Percentiles rank a stretch among this genome's conserved stretches.
Conservation (phyloP, 2,113 vertebrate species). For the Burhinus bistriatus region DNA sequence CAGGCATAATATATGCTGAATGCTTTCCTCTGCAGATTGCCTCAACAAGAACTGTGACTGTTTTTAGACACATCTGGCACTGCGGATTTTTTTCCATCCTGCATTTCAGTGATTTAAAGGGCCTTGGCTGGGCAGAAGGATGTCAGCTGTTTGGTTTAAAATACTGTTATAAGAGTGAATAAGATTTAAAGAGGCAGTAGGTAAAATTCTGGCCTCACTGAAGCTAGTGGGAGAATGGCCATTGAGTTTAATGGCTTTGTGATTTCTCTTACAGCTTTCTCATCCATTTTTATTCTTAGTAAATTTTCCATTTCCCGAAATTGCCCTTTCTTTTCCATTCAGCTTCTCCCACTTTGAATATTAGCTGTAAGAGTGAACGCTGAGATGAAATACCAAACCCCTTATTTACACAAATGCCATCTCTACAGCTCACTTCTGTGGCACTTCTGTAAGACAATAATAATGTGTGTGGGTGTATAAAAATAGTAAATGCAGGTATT, state of each 20-base stretch:
- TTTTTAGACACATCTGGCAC: constrained; percentile 55
- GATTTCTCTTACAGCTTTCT: not conserved
- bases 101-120: constrained; percentile 54
- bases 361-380: not conserved
- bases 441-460: not conserved
- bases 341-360: not conserved
- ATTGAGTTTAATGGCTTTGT: not conserved
- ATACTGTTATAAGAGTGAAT: not conserved
- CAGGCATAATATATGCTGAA: constrained; percentile 10
- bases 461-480: not conserved
- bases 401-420: not conserved
- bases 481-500: not conserved
- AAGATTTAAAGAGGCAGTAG: constrained; percentile 48
- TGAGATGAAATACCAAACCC: not conserved
- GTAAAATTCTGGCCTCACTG: not conserved
- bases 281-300: not conserved
- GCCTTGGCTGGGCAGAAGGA: constrained; percentile 37
- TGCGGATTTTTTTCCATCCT: constrained; percentile 17
- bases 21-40: constrained; percentile 7
- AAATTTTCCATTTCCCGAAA: constrained; percentile 2
- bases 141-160: constrained; percentile 51
- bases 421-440: not conserved
- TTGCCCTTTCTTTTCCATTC: not conserved
- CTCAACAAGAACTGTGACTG: constrained; percentile 16
- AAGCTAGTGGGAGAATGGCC: not conserved